Base-by-base conservation (phyloP, 2,113 vertebrate genomes). In the Furnarius figulus region DNA sequence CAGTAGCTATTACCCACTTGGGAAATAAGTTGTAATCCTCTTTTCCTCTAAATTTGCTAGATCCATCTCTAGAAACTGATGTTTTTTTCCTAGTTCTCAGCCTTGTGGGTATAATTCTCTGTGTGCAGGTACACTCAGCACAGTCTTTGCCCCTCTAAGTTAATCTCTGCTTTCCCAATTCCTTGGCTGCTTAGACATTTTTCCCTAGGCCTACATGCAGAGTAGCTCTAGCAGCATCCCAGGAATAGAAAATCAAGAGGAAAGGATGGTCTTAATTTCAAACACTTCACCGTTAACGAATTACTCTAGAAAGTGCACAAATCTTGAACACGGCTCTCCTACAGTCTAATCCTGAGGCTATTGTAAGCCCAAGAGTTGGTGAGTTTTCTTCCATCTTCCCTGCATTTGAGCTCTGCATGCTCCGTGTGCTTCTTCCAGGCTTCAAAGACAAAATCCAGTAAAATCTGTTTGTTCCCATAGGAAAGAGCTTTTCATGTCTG, bases 401-500 rank as follows among this genome's bases (percentile, higher is more conserved):
- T 80, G n/a, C 28, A 28, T 67, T 58, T 94, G 27, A 67, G 1
- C 7, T 80, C n/a, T 80, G 17, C 42, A 89, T 90, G 74, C 35
- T 89, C n/a, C 50, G 61, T 37, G 16, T 75, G 27, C 73, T 63
- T 80, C 46, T 86, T 55, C 40, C 42, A 85, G 30, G 18, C 39
- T 77, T 87, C 59, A 87, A 93, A 95, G 63, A 65, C 37, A 79
- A 90, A 92, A 84, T 81, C 55, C 46, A 81, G 33, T 67, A 63
- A 91, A 94, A 93, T 58, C 18, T 46, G 40, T 86, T 84, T 84
- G 39, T 52, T 80, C 40, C 52, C 24, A 14, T 17, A 90, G 28
- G 52, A 87, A 93, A 86, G 63, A 72, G n/a, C 68, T 91, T 84
- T 92, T 86, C 13, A 20, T 37, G 23, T 49, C 47, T 77, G 65